Conservation (phyloP, 2,113 vertebrate species). For the Saccopteryx leptura region DNA sequence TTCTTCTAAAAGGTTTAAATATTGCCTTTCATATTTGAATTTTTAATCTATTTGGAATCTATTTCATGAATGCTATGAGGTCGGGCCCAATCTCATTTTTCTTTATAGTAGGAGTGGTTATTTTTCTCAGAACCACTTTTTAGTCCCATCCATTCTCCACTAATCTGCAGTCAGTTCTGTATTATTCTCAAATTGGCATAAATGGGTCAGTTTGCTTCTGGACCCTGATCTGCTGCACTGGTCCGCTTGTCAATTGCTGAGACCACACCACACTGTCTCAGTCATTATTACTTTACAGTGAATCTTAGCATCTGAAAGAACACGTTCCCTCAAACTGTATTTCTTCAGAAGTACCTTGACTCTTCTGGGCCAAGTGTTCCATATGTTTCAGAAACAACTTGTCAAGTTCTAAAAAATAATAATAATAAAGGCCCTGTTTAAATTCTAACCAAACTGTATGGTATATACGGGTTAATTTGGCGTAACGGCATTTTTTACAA, state of each 20-base stretch:
- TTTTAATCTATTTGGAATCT: background rate
- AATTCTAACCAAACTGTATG: background rate
- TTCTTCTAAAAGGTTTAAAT: constrained; percentile 24
- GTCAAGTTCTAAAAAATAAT: background rate
- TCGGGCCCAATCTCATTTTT: background rate
- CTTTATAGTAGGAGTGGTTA: too few relatives aligned
- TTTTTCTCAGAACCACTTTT: background rate
- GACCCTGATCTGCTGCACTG: background rate
- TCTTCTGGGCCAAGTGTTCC: background rate
- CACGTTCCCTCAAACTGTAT: background rate
- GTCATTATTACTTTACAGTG: background rate
- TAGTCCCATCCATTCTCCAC: background rate
- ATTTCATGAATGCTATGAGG: background rate
- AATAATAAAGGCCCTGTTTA: background rate
- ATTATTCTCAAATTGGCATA: background rate
- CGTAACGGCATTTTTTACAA: background rate
- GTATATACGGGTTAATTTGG: background rate
- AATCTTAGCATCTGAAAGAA: background rate
- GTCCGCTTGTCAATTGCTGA: background rate
- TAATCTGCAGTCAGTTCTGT: background rate
- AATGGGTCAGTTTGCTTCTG: background rate
- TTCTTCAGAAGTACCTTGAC: background rate
- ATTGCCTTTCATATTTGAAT: background rate
- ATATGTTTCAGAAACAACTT: constrained; percentile 29
- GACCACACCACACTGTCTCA: background rate